These are phyloP conservation scores for Sceloporus tristichus DNA, from an alignment of 2,113 vertebrate species.

Conservation along the genomic window DNA sequence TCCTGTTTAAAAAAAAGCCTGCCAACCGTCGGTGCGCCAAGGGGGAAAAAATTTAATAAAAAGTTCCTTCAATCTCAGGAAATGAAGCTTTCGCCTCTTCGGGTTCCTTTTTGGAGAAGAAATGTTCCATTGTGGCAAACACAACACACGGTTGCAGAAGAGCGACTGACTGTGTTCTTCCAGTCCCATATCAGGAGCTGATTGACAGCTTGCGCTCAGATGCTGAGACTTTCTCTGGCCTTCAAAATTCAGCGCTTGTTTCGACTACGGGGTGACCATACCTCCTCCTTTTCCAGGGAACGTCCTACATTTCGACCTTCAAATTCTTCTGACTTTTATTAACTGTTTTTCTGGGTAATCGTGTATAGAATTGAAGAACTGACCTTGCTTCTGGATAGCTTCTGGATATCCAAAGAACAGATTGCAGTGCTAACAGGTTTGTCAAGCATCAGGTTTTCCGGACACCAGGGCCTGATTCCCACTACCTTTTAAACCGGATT, in stretches of 20 bases:
- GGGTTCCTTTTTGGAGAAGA: slow-evolving; percentile 46
- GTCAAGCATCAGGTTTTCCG: neutral
- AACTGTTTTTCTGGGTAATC: neutral
- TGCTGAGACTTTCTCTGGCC: neutral
- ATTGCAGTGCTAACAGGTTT: neutral
- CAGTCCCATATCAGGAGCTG: fast-evolving
- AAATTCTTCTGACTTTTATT: neutral
- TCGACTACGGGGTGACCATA: too few species aligned
- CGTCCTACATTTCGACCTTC: too few species aligned
- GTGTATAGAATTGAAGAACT: neutral
- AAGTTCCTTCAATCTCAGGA: slow-evolving; percentile 61
- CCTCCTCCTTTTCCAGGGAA: too few species aligned
- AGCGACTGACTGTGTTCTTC: neutral
- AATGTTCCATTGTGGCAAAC: slow-evolving; percentile 48
- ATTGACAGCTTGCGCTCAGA: fast-evolving
- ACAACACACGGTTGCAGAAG: slow-evolving; percentile 15
- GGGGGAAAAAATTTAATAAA: neutral
- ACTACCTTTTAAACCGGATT: too few species aligned
- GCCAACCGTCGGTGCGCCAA: slow-evolving; percentile 39
- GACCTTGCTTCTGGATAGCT: neutral
- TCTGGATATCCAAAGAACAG: neutral
- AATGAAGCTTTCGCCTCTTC: slow-evolving; percentile 64
- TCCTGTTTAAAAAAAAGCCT: slow-evolving; percentile 29
- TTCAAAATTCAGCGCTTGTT: neutral
- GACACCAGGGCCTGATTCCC: neutral